These are phyloP conservation scores for Phalanger gymnotis DNA, from an alignment of 2,797 vertebrate genomes.

Conservation along the genomic window DNA sequence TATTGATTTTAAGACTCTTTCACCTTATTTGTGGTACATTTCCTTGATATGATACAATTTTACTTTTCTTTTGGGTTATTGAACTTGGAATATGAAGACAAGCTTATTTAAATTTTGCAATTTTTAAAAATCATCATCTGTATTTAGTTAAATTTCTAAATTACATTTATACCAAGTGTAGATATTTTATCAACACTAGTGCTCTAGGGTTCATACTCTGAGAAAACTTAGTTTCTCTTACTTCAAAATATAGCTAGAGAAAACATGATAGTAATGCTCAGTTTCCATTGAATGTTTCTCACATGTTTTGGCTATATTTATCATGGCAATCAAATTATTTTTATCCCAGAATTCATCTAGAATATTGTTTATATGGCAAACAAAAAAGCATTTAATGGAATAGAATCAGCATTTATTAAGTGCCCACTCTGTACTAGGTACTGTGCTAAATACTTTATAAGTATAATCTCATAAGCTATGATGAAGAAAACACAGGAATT, in stretches of 20 bases:
- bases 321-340: slow-evolving; percentile 22
- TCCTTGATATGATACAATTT: slow-evolving; percentile 62
- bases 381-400: slow-evolving; percentile 16
- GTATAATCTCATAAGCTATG: background rate
- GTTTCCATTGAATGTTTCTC: background rate
- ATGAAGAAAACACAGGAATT: background rate
- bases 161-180: background rate
- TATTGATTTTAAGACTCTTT: slow-evolving; percentile 59
- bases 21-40: background rate
- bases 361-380: background rate
- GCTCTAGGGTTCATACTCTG: background rate
- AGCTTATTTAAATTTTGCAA: slow-evolving; percentile 48
- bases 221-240: slow-evolving; percentile 6
- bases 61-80: slow-evolving; percentile 67
- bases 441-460: background rate
- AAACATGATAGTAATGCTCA: slow-evolving; percentile 10
- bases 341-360: slow-evolving; percentile 13
- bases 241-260: background rate
- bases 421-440: background rate
- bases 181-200: background rate
- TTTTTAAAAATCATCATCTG: slow-evolving; percentile 41
- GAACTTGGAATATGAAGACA: slow-evolving; percentile 62
- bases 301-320: background rate
- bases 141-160: slow-evolving; percentile 54
- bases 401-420: background rate